Conservation (phyloP, 2,888 invertebrate species). For the Prenolepis imparis region DNA sequence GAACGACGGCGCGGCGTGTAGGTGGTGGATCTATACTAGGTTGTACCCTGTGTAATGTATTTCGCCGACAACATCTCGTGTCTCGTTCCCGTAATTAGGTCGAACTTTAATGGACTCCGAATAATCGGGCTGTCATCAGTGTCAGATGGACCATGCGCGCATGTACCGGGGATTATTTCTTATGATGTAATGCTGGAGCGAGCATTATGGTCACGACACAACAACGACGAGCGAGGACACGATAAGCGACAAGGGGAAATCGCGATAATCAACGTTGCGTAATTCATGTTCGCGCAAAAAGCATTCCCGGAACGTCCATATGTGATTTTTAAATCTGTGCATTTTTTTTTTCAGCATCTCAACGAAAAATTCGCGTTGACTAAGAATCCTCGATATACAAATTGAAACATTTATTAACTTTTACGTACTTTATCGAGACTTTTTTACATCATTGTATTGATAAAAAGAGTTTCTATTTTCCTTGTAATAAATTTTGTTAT, state of each 20-base stretch:
- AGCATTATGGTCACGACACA: constrained; percentile 66
- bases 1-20: constrained; percentile 62
- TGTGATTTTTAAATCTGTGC: too few species aligned
- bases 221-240: constrained; percentile 25
- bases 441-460: too few species aligned
- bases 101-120: constrained; percentile 66
- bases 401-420: too few species aligned
- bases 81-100: constrained; percentile 62
- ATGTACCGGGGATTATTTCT: constrained; percentile 36
- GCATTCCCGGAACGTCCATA: constrained; percentile 3
- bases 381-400: too few species aligned
- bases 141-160: constrained; percentile 31
- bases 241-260: constrained; percentile 50
- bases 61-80: constrained; percentile 5
- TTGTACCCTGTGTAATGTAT: not conserved
- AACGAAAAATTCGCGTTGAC: too few species aligned
- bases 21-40: constrained; percentile 67
- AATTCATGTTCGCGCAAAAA: constrained; percentile 29
- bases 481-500: too few species aligned
- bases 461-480: too few species aligned
- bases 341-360: too few species aligned
- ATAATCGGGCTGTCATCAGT: constrained; percentile 66
- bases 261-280: constrained; percentile 41
- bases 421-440: too few species aligned
- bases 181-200: constrained; percentile 61